Conservation (phyloP, 2,113 vertebrate genomes). For the Orientallactaga bullata region DNA sequence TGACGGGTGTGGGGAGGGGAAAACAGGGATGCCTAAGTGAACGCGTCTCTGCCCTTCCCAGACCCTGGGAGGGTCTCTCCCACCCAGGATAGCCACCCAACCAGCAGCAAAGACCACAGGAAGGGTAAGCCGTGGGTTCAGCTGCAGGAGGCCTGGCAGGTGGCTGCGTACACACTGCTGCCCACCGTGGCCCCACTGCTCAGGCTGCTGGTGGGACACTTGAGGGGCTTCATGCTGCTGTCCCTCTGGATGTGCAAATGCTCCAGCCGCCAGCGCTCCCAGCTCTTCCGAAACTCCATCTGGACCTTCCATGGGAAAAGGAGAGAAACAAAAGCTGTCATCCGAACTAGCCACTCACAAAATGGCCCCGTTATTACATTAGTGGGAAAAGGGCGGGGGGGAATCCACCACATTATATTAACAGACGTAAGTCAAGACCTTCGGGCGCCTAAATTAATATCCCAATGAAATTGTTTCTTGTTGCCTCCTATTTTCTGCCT, state of each 20-base stretch:
- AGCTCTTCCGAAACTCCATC: slow-evolving; percentile 90
- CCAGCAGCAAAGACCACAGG: background rate
- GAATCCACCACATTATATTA: slow-evolving; percentile 64
- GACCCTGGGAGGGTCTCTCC: slow-evolving; percentile 21
- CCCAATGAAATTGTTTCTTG: slow-evolving; percentile 81
- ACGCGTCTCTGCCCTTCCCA: background rate
- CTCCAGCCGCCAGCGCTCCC: slow-evolving; percentile 89
- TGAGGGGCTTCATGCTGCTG: slow-evolving; percentile 89
- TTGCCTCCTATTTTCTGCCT: slow-evolving; percentile 74
- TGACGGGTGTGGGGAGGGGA: slow-evolving; percentile 51
- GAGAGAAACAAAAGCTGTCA: slow-evolving; percentile 70
- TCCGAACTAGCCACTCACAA: slow-evolving; percentile 58
- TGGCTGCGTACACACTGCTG: slow-evolving; percentile 86
- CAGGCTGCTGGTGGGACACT: slow-evolving; percentile 88
- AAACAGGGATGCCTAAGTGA: background rate
- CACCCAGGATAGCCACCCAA: background rate
- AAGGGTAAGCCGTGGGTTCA: slow-evolving; percentile 59
- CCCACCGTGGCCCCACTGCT: slow-evolving; percentile 86
- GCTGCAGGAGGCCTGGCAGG: slow-evolving; percentile 86
- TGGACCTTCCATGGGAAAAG: slow-evolving; percentile 86
- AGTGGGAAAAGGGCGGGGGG: slow-evolving; percentile 49
- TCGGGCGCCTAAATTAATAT: slow-evolving; percentile 80
- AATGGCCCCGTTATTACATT: slow-evolving; percentile 70
- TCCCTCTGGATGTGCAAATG: slow-evolving; percentile 87
- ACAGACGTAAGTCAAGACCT: slow-evolving; percentile 79